Conservation (phyloP, 2,888 invertebrate genomes). For the Pristionchus entomophagus region DNA sequence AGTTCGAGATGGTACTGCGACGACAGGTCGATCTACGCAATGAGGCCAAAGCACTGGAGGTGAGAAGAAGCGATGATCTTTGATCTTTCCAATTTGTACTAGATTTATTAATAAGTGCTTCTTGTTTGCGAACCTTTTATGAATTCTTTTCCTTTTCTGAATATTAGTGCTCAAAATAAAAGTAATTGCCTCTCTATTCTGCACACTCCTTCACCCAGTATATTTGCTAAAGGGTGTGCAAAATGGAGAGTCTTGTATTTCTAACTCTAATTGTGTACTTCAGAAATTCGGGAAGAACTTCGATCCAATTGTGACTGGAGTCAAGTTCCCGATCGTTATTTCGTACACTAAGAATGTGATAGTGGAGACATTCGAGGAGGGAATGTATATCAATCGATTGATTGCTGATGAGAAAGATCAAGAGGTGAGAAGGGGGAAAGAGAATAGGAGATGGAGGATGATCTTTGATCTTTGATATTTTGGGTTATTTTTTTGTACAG, state of each 20-base stretch:
- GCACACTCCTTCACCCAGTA: no score
- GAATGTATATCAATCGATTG: slow-evolving; percentile 64
- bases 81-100: not conserved
- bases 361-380: slow-evolving; percentile 79
- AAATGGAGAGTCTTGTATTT: not conserved
- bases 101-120: no score
- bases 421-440: slow-evolving; percentile 15
- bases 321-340: slow-evolving; percentile 78
- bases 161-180: no score
- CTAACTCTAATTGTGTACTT: not conserved
- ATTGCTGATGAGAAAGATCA: slow-evolving; percentile 59
- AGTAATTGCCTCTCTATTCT: no score
- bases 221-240: no score
- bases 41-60: slow-evolving; percentile 77
- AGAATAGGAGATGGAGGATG: no score
- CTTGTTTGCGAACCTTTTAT: no score
- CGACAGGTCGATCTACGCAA: slow-evolving; percentile 78
- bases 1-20: slow-evolving; percentile 78
- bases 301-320: slow-evolving; percentile 65
- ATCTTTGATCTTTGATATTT: not conserved
- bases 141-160: no score
- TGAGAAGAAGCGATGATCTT: slow-evolving; percentile 12
- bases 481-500: not conserved
- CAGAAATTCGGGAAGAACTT: slow-evolving; percentile 78
- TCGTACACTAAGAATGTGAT: slow-evolving; percentile 77